A percentile compares a stretch with the other conserved stretches of the same genome.
Evolutionary conservation across 2,113 vertebrate species (phyloP).

Genomic region (Erythrolamprus reginae): DNA sequence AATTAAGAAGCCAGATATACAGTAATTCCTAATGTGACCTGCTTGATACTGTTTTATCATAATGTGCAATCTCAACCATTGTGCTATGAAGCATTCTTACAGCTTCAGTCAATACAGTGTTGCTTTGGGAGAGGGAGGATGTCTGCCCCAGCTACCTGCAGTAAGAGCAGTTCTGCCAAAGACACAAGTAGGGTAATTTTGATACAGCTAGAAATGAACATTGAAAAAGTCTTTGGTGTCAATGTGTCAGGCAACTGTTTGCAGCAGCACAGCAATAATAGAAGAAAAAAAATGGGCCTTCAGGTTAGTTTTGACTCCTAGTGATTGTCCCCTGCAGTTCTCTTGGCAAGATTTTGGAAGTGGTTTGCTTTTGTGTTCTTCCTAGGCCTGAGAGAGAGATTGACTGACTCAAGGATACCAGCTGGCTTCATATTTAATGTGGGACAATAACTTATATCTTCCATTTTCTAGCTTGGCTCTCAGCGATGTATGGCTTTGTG

Average conservation of each 20-base stretch:
- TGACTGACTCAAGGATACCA: not conserved
- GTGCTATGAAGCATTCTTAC: not conserved
- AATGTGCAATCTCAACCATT: not conserved
- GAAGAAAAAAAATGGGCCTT: not conserved
- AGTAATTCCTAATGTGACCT: not conserved
- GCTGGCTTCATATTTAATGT: not conserved
- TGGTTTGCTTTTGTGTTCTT: not conserved
- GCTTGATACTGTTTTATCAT: not conserved
- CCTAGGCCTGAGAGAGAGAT: not conserved
- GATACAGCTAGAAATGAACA: not conserved
- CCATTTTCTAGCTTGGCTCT: not conserved
- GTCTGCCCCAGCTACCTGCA: not conserved
- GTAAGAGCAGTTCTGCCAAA: not conserved
- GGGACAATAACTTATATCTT: not conserved
- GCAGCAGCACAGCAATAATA: not conserved
- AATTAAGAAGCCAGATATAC: constrained; percentile 43
- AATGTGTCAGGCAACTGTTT: not conserved
- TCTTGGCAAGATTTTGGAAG: not conserved
- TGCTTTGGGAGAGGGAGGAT: not conserved
- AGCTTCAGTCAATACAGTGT: not conserved
- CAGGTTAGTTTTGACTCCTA: not conserved
- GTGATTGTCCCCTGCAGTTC: not conserved
- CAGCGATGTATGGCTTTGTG: not conserved
- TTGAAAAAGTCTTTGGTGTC: not conserved
- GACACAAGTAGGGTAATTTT: not conserved